Percentiles rank a stretch among this genome's conserved stretches.
Conservation (phyloP, 1,140 invertebrate genomes). For the Pogonomyrmex barbatus region DNA sequence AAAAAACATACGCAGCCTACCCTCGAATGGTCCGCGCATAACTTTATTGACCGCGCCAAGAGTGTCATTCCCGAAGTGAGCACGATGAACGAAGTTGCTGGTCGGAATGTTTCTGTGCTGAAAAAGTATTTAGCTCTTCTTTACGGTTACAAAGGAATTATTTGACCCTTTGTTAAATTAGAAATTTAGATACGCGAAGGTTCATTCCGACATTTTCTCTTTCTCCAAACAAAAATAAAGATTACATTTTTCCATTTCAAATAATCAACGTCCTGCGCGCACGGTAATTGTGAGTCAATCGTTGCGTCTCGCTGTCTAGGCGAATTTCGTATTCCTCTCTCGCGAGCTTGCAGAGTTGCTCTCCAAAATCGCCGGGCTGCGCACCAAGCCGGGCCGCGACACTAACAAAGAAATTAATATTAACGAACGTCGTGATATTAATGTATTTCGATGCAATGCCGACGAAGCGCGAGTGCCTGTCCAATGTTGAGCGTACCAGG, state of each 20-base stretch:
- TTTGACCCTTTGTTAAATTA: conserved; percentile 19
- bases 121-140: conserved; percentile 7
- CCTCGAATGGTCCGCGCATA: conserved; percentile 16
- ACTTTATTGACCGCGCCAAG: conserved; percentile 31
- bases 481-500: conserved; percentile 68
- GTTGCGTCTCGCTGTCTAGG: conserved; percentile 6
- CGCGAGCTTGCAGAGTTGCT: conserved; percentile 9
- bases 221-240: conserved; percentile 36
- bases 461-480: conserved; percentile 53
- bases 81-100: neutral
- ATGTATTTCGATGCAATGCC: conserved; percentile 70
- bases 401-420: conserved; percentile 60
- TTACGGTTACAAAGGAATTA: neutral
- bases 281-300: conserved; percentile 12
- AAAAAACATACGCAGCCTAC: conserved; percentile 24
- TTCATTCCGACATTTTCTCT: conserved; percentile 3
- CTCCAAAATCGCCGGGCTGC: conserved; percentile 37
- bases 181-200: neutral
- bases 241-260: conserved; percentile 17
- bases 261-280: conserved; percentile 19
- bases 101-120: neutral
- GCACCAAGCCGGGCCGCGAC: conserved; percentile 40
- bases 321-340: conserved; percentile 28
- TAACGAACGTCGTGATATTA: conserved; percentile 67
- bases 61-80: conserved; percentile 35